Percentiles rank a stretch among this genome's conserved stretches.
These are phyloP conservation scores for Cosmia pyralina DNA, from an alignment of 2,888 invertebrate genomes.

Conservation along the genomic window DNA sequence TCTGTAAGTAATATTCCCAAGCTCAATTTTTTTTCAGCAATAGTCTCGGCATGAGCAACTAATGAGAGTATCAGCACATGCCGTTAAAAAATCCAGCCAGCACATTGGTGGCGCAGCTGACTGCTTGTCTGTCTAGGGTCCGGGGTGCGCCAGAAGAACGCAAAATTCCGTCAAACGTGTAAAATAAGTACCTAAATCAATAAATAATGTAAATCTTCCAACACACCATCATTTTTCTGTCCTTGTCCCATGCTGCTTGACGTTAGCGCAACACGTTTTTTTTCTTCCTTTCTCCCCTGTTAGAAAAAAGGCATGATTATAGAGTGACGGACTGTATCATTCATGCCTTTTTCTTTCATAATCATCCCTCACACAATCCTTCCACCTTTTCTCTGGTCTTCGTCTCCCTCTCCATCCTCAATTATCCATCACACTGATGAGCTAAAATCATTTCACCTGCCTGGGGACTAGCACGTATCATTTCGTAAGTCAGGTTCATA, in stretches of 20 bases:
- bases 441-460: slow-evolving; percentile 39
- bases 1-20: neutral
- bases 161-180: no score
- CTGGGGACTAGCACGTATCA: slow-evolving; percentile 26
- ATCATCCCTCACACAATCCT: neutral
- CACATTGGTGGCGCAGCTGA: neutral
- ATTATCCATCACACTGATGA: neutral
- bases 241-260: neutral
- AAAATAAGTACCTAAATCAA: neutral
- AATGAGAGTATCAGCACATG: neutral
- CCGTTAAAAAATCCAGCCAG: neutral
- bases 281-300: neutral
- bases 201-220: neutral
- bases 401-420: neutral
- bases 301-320: neutral
- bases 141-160: no score
- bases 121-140: neutral
- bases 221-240: neutral
- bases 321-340: neutral
- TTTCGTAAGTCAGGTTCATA: slow-evolving; percentile 45
- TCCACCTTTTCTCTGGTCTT: neutral
- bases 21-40: neutral
- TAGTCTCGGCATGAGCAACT: neutral
- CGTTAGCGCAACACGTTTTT: neutral
- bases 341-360: neutral